Evolutionary conservation across 2,888 invertebrate species (phyloP).

Genomic region (Mimas tiliae): DNA sequence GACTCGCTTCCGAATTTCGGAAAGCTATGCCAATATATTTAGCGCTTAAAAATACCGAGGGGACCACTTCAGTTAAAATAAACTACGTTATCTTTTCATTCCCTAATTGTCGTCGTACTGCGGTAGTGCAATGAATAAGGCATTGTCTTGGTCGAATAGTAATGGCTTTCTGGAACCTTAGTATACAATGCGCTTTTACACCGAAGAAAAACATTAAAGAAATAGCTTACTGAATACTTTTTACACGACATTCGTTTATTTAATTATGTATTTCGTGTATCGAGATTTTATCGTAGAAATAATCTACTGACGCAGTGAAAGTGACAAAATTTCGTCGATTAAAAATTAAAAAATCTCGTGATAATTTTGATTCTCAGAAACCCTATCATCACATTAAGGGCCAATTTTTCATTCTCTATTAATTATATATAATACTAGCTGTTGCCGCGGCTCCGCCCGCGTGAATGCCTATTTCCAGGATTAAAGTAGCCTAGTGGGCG

Average conservation of each 20-base stretch:
- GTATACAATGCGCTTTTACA: constrained; percentile 5
- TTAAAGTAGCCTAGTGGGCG: too few relatives aligned
- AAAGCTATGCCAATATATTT: not conserved
- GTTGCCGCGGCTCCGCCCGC: too few relatives aligned
- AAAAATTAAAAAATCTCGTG: too few relatives aligned
- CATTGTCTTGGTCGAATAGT: constrained; percentile 6
- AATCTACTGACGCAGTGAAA: too few relatives aligned
- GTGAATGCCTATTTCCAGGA: too few relatives aligned
- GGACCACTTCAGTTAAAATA: not conserved
- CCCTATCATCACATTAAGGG: too few relatives aligned
- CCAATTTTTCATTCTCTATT: too few relatives aligned
- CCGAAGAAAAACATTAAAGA: not conserved
- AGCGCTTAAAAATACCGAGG: constrained; percentile 2
- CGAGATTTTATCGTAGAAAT: too few relatives aligned
- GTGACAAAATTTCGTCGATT: too few relatives aligned
- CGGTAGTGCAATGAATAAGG: constrained; percentile 19
- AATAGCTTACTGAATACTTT: not conserved
- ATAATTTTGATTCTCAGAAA: too few relatives aligned
- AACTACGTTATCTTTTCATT: constrained; percentile 1
- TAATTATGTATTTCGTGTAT: not conserved
- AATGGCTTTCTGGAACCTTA: constrained; percentile 11
- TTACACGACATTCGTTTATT: not conserved
- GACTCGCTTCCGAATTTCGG: not conserved
- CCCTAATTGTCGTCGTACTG: constrained; percentile 6
- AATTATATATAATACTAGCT: too few relatives aligned